Base-by-base conservation (phyloP, 2,113 vertebrate species). In the Protobothrops mucrosquamatus region DNA sequence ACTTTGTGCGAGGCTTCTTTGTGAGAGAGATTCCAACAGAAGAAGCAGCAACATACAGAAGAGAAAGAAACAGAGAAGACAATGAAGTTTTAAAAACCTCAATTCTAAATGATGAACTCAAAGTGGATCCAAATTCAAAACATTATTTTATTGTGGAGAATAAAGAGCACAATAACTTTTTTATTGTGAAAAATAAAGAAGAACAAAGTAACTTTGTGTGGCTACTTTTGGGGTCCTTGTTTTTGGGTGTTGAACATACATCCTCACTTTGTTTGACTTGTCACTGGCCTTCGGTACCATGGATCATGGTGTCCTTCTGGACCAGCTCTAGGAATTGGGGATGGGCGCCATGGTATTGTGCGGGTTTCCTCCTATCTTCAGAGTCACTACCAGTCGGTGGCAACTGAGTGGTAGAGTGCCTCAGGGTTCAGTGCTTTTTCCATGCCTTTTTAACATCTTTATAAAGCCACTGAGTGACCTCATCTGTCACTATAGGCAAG, bases 1-100 rank as follows among this genome's bases (percentile, higher is more conserved):
- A 96, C 91, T 91, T n/a, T 93, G 91, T 94, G 91, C 93, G 87
- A 87, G 85, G 52, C 85, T 23, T 94, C 94, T 96, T 96, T 94
- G 88, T 91, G 95, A 95, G 95, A 94, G 92, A 95, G 87, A 89
- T 85, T 55, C 88, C 88, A 93, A 59, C 39, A 61, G 43, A 59
- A 89, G 20, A 34, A 85, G 92, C 64, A 34, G 74, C 74, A 89
- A 29, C 34, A 89, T 85, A 85, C 23, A 89, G 29, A 89, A 43
- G 11, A 92, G 88, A 23, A 23, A 86, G 55, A 39, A 46, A 85
- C 4, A 18, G 26, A n/a, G 29, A 22, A 52, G 43, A 51, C 23
- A 46, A 92, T 43, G n/a, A 86, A 64, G 57, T 52, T 56, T 59
- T 56, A 39, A 61, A 22, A 52, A 15, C 43, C 34, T 93, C 23